Percentiles rank a stretch among this genome's conserved stretches.
Conservation (phyloP, 2,888 invertebrate species). For the Mermis nigrescens region DNA sequence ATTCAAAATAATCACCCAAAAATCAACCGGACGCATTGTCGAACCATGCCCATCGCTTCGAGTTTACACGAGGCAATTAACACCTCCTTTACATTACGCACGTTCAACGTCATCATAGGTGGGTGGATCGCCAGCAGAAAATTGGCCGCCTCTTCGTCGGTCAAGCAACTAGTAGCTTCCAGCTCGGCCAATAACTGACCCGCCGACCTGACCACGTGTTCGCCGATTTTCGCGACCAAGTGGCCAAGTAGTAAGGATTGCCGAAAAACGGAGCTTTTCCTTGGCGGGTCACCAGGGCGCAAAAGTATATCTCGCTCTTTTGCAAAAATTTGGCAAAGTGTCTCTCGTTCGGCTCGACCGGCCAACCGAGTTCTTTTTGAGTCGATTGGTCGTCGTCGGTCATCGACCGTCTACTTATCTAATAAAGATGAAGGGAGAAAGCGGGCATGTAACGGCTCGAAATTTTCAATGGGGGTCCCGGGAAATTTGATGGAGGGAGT, state of each 20-base stretch:
- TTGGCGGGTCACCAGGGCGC: conserved; percentile 17
- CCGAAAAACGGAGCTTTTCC: conserved; percentile 26
- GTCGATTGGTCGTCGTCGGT: no score
- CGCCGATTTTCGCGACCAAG: conserved; percentile 30
- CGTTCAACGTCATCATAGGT: conserved; percentile 30
- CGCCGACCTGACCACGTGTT: conserved; percentile 18
- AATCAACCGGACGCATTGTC: no score
- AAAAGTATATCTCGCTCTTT: conserved; percentile 6
- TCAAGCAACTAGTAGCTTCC: conserved; percentile 23
- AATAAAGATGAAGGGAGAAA: no score
- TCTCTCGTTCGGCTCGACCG: no score
- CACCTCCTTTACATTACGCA: conserved; percentile 28
- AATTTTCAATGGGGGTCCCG: no score
- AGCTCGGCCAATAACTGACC: no score
- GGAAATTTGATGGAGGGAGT: no score
- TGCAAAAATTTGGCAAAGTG: conserved; percentile 3
- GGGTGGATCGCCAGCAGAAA: conserved; percentile 26
- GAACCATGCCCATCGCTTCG: conserved; percentile 28
- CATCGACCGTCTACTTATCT: no score
- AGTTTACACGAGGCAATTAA: conserved; percentile 30
- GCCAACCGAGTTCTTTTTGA: no score
- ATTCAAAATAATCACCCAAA: no score
- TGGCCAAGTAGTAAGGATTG: conserved; percentile 30
- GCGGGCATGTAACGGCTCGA: no score
- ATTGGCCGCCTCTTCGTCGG: conserved; percentile 9